Base-by-base conservation (phyloP, 2,888 invertebrate species). In the Euplagia quadripunctaria region DNA sequence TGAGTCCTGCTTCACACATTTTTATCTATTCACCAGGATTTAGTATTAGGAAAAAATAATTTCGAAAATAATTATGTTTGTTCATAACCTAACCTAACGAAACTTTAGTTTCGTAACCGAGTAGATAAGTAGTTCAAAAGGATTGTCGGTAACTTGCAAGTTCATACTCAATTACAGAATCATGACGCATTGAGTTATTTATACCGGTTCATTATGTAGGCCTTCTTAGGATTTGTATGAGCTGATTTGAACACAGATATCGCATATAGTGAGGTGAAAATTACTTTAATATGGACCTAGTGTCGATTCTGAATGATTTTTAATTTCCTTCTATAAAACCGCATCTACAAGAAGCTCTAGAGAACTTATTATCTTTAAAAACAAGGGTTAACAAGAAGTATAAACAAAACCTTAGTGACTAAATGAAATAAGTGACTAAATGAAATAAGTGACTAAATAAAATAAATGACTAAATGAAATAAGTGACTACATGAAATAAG, bases 131-230 rank as follows among this genome's bases (percentile, higher is more conserved):
- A 20, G n/a, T 9, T 11, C 20, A 31, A 58, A 20, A 20, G n/a
- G 58, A 4, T 20, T 58, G n/a, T 20, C 1, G 11, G 20, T 58
- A 8, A 20, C 11, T 31, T 5, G 20, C 20, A 31, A 31, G 14
- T 61, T 14, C 6, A 6, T 6, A 61, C 31, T 14, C 31, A 31
- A 31, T 31, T 31, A 3, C 31, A 61, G 31, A 61, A 67, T 68
- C 55, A n/a, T 20, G 61, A 67, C 67, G 71, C 75, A 73, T 74
- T 72, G 4, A 61, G 14, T 61, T 61, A 61, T 61, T 31, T 77
- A 73, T 69, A 71, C 69, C 55, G 17, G 68, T 71, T 83, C 75
- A 70, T 83, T 82, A 81, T 73, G 71, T 78, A 63, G 71, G 42
- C 73, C 74, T 72, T 80, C 76, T 74, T 73, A 72, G 79, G 75